Evolutionary conservation across 1,140 invertebrate genomes (phyloP), one percentile per base, ranked within the genome.

Genomic region (Drosophila saltans): DNA sequence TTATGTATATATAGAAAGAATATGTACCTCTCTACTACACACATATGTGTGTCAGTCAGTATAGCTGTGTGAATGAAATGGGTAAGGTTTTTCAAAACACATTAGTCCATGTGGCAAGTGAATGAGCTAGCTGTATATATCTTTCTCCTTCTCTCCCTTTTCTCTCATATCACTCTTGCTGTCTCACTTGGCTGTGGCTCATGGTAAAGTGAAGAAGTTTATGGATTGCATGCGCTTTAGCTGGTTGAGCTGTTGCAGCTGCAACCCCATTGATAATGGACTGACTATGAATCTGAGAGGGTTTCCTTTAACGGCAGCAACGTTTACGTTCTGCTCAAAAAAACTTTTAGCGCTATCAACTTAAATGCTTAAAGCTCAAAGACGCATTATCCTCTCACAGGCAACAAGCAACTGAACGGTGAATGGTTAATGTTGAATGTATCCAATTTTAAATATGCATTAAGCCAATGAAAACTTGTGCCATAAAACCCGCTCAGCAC

Each of bases 381-480:
- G 70, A 58, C 63, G 73, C 74, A 76, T 76, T 75, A 76, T 76
- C 26, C 52, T 30, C 24, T 33, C 40, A 40, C 21, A 4, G 26
- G 33, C 11, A 7, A 39, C 26, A 33, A 26, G 40, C 11, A 41
- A 41, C 21, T 16, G n/a, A 40, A 56, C 24, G 41, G 60, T 39
- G 21, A 40, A 61, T 30, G 60, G 41, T 45, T 48, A 64, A 78
- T 66, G 72, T 45, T 76, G 73, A 70, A 74, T 84, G 81, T 84
- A 84, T 77, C 62, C 67, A 66, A 84, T 84, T 84, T 84, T 84
- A 84, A 84, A 84, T 84, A 84, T 84, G 81, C 81, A 84, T 81
- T 78, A 80, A 75, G 81, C 81, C 81, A 83, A 80, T 83, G 77
- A 77, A 78, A 81, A 85, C 72, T 84, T 84, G 73, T 75, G 78